Conservation (phyloP, 2,888 invertebrate genomes). For the Petrolisthes cinctipes region DNA sequence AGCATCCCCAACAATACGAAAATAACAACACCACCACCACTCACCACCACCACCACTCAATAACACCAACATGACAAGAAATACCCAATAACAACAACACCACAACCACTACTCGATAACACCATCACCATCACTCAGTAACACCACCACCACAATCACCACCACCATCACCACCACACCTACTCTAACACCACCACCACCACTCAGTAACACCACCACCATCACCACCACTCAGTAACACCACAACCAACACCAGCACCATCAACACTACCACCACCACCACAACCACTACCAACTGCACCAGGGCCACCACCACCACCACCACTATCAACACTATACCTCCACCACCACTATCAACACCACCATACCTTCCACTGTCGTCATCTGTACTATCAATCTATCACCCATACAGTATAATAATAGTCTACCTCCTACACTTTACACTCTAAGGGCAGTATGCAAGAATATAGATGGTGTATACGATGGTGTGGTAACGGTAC, state of each 20-base stretch:
- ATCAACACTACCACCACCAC: neutral
- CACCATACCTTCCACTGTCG: too few relatives aligned
- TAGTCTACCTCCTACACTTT: too few relatives aligned
- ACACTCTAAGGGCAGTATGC: too few relatives aligned
- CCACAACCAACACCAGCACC: neutral
- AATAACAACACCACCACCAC: neutral
- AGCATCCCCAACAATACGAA: neutral
- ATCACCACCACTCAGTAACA: neutral
- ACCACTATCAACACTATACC: too few relatives aligned
- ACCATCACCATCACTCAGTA: neutral
- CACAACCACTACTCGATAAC: neutral
- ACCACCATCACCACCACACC: neutral
- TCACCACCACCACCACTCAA: neutral
- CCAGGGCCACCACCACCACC: neutral
- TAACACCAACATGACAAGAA: too few relatives aligned
- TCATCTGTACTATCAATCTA: too few relatives aligned
- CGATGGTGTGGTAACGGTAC: too few relatives aligned
- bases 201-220: neutral
- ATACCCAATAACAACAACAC: neutral
- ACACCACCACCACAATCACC: slow-evolving; percentile 6
- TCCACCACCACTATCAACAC: too few relatives aligned
- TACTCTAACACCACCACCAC: neutral
- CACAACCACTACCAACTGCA: neutral
- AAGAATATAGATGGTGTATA: too few relatives aligned
- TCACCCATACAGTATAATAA: too few relatives aligned